Evolutionary conservation across 92 coral and sea anemone species (phyloP), one percentile per base, ranked within the genome.

Genomic region (Epizoanthus rinbou): DNA sequence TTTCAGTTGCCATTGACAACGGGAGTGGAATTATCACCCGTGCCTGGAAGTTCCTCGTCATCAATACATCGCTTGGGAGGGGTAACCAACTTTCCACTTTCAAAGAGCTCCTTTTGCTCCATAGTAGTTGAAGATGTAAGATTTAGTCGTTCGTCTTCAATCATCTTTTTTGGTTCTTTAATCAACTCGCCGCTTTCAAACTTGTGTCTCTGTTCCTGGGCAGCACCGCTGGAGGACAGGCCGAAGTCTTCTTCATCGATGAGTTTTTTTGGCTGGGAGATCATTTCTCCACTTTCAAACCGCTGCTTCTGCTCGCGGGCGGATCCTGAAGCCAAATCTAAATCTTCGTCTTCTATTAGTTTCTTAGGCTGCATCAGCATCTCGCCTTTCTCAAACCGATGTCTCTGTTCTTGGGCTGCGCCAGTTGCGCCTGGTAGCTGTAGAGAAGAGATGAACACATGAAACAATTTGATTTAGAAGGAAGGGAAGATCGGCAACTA

Each of bases 1-100:
- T 78, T 28, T 45, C 28, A 78, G 82, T 78, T 63, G 82, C 82
- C 82, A 63, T 78, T 78, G 72, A 78, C 82, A 41, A 78, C 69
- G 17, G 73, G 14, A 41, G 82, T 6, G 10, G 52, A 56, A 11
- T 1, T 33, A 33, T n/a, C 16, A 15, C 15, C 24, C 19, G 82
- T 39, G 8, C 59, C 82, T 13, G 71, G 82, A 10, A 78, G 70
- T 39, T 78, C 82, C 10, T 78, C 58, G 23, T 60, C 82, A 41
- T 60, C 66, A 31, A 57, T 57, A n/a, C 66, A 57, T 17, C 18
- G 80, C 21, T 33, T 57, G 4, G 80, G 67, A 11, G 21, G 53
- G n/a, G 58, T 72, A 6, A 3, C 39, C 33, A 43, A 35, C 1
- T 72, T 22, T 6, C 76, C 76, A 10, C 39, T 72, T 52, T 72